Evolutionary conservation across 1,140 invertebrate species (phyloP).

Genomic region (Drosophila repleta): DNA sequence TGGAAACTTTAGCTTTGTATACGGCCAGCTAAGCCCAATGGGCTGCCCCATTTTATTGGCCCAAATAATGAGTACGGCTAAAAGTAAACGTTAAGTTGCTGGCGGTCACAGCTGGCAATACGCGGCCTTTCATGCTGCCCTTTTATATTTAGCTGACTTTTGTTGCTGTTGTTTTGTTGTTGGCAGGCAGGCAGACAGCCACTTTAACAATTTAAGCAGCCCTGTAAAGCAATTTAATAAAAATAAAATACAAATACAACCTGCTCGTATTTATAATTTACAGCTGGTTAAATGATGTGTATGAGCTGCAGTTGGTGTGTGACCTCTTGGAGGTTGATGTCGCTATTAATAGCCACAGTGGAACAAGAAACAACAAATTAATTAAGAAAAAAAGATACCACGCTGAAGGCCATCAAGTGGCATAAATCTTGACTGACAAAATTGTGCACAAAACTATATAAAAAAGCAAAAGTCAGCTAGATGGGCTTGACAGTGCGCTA

Average conservation of each 20-base stretch:
- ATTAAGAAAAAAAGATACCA: constrained; percentile 31
- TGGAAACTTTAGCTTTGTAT: constrained; percentile 22
- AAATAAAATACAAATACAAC: constrained; percentile 30
- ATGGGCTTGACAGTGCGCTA: constrained; percentile 10
- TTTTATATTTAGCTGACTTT: constrained; percentile 28
- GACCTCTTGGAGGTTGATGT: constrained; percentile 63
- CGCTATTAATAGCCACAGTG: constrained; percentile 61
- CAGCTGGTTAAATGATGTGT: constrained; percentile 32
- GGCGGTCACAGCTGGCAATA: constrained; percentile 54
- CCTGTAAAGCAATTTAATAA: constrained; percentile 61
- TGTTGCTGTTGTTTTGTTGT: constrained; percentile 31
- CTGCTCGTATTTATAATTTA: constrained; percentile 59
- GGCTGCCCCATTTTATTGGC: constrained; percentile 69
- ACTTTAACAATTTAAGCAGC: constrained; percentile 50
- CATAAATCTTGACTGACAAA: constrained; percentile 65
- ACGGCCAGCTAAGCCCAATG: constrained; percentile 57
- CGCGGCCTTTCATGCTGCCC: constrained; percentile 42
- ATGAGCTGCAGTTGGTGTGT: constrained; percentile 51
- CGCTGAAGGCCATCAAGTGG: constrained; percentile 63
- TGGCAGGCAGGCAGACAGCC: constrained; percentile 7
- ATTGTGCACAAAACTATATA: constrained; percentile 35
- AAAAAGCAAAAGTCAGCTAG: constrained; percentile 3
- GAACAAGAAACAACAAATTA: constrained; percentile 50
- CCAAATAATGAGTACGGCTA: constrained; percentile 68
- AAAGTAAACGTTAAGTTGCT: constrained; percentile 43